Evolutionary conservation across 2,797 vertebrate genomes (phyloP), one percentile per base, ranked within the genome.

Genomic region (Acipenser ruthenus): DNA sequence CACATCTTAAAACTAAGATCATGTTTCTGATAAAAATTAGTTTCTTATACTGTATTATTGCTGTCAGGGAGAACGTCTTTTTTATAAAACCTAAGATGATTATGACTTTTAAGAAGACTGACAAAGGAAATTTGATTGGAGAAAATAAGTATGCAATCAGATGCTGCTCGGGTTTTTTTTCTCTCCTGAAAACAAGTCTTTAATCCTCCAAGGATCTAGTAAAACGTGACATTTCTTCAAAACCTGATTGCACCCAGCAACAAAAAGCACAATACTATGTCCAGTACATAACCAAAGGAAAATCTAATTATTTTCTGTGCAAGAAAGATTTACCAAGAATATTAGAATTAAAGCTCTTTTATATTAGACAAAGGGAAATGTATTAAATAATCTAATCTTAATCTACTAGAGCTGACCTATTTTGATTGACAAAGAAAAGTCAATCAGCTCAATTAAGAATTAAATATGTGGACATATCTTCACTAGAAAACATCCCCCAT

Each of bases 301-400:
- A 93, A 93, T 93, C 81, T 89, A 90, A 93, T 94, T 91, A 80
- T 85, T 84, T 84, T 61, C 73, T 78, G 78, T 64, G 77, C 72
- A 81, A 68, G 70, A 78, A 84, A 81, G 78, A 82, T 76, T 79
- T 79, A 65, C 72, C 70, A 80, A 86, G 84, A 86, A 84, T 81
- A 84, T 84, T 85, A 86, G 81, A 73, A 75, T 65, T 70, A 84
- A 88, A 89, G 84, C 87, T 87, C 87, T 80, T 51, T 51, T 78
- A 78, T 87, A 87, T 82, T 87, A 90, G 37, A 85, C 83, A 89
- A 89, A 83, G 84, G 86, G 87, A 81, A 84, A 79, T 87, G 85
- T 86, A 88, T 83, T 82, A 89, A 93, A 88, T 71, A 77, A 66
- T 86, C 79, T 92, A 93, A 93, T 94, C 92, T 91, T 89, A 65